Evolutionary conservation across 2,797 vertebrate genomes (phyloP).

Genomic region (Pogoniulus pusillus): DNA sequence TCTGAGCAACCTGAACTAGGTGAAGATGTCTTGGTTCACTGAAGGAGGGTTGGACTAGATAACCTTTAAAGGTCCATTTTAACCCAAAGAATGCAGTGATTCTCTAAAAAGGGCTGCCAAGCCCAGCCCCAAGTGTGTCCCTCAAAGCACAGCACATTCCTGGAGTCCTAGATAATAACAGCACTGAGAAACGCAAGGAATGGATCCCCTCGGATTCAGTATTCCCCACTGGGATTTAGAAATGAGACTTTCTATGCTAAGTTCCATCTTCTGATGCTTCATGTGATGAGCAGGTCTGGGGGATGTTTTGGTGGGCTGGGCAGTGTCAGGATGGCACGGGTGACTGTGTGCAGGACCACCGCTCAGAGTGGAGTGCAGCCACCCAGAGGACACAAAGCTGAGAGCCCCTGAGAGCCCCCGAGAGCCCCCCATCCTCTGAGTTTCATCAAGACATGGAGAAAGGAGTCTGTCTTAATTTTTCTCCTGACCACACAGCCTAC

Average conservation of each 20-base stretch:
- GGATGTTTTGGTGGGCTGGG: neutral
- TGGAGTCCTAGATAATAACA: neutral
- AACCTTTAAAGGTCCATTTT: too few relatives aligned
- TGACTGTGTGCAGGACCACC: neutral
- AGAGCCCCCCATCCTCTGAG: fast-evolving
- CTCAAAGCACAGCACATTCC: neutral
- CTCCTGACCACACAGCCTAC: neutral
- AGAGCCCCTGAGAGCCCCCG: neutral
- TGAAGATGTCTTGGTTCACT: neutral
- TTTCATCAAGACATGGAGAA: neutral
- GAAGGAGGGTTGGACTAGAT: neutral
- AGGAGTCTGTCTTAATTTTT: neutral
- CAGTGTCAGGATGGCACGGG: neutral
- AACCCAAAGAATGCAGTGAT: too few relatives aligned
- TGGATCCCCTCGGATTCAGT: neutral
- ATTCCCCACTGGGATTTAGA: neutral
- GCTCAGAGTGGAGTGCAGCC: fast-evolving
- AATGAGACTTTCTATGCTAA: fast-evolving
- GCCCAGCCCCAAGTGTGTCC: neutral
- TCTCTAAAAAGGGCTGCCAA: neutral
- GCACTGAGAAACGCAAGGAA: neutral
- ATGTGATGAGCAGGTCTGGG: neutral
- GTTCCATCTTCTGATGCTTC: neutral
- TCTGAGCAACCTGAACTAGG: neutral
- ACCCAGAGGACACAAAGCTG: fast-evolving